A percentile compares a stretch with the other conserved stretches of the same genome.
Evolutionary conservation across 2,113 vertebrate genomes (phyloP).

Genomic region (Apus apus): DNA sequence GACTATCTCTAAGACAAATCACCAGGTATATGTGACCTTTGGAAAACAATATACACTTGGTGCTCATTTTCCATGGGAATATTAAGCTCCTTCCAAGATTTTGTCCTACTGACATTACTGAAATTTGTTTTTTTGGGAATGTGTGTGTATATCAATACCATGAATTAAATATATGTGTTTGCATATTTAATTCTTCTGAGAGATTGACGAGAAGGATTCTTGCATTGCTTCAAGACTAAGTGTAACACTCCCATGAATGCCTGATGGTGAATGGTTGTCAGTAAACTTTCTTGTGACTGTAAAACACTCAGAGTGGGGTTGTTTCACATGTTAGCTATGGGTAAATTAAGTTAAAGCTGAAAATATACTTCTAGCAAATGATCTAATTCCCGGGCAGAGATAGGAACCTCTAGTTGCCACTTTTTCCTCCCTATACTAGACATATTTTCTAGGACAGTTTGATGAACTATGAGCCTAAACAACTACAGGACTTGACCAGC

Average conservation of each 20-base stretch:
- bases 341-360: not conserved
- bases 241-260: not conserved
- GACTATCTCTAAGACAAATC: constrained; percentile 50
- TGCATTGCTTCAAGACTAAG: not conserved
- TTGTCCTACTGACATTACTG: not conserved
- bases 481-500: not conserved
- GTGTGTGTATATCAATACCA: not conserved
- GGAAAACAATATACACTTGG: not conserved
- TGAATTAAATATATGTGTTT: not conserved
- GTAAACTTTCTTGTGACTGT: not conserved
- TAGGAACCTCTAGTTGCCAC: not conserved
- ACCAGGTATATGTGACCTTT: constrained; percentile 71
- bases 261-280: not conserved
- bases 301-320: not conserved
- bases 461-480: not conserved
- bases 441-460: not conserved
- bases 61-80: not conserved
- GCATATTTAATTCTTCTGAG: not conserved
- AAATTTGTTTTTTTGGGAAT: not conserved
- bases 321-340: not conserved
- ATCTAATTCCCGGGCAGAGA: not conserved
- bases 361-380: not conserved
- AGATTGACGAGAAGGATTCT: not conserved
- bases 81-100: not conserved
- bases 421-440: not conserved